Evolutionary conservation across 2,797 vertebrate genomes (phyloP).

Genomic region (Choloepus didactylus): DNA sequence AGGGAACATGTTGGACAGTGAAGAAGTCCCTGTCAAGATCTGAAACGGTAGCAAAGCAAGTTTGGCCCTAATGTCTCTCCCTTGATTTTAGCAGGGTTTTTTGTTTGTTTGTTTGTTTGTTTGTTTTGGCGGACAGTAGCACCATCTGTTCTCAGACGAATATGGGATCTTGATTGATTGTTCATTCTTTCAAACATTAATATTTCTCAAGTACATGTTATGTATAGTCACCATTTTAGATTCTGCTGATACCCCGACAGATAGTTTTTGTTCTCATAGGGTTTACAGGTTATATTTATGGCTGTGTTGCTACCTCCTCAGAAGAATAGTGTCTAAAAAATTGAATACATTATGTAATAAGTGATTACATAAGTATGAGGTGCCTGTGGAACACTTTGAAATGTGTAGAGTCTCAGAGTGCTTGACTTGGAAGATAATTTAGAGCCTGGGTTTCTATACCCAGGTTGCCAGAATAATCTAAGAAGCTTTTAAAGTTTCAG

Average conservation of each 20-base stretch:
- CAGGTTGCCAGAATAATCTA: neutral
- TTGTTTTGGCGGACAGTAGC: neutral
- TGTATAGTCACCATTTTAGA: neutral
- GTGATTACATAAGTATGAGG: neutral
- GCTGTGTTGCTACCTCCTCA: neutral
- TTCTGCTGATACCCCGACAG: neutral
- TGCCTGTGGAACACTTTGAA: neutral
- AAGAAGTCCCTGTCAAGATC: neutral
- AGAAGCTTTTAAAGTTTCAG: conserved; percentile 28
- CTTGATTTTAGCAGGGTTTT: conserved; percentile 51
- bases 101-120: neutral
- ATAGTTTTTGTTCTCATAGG: neutral
- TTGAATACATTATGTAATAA: neutral
- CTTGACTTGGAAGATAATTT: conserved; percentile 17
- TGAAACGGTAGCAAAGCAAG: conserved; percentile 42
- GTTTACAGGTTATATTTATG: neutral
- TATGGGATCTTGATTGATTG: conserved; percentile 8
- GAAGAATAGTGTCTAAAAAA: conserved; percentile 33
- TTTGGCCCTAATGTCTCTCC: conserved; percentile 1
- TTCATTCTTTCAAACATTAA: conserved; percentile 21
- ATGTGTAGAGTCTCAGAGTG: neutral
- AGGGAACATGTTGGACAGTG: neutral
- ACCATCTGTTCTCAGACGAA: conserved; percentile 14
- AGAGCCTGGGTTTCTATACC: neutral
- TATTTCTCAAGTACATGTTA: neutral